Conservation (phyloP, 2,888 invertebrate species). For the Galeruca laticollis region DNA sequence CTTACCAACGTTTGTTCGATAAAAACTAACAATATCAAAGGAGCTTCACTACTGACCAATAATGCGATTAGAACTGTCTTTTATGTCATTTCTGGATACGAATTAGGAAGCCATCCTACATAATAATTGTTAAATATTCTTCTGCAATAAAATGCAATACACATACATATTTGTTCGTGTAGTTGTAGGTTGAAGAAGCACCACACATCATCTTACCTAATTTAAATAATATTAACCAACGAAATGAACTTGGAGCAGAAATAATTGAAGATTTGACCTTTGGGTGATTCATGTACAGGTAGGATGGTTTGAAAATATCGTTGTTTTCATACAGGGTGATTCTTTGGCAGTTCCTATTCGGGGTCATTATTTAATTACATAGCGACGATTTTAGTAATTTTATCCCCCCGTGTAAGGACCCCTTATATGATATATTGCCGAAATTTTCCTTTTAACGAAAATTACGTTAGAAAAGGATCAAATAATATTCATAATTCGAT, state of each 20-base stretch:
- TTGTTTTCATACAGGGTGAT: too few relatives aligned
- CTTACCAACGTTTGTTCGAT: background rate
- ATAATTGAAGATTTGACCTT: too few relatives aligned
- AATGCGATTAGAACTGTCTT: background rate
- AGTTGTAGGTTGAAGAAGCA: background rate
- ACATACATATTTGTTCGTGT: background rate
- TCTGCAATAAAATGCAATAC: slow-evolving; percentile 5
- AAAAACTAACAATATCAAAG: background rate
- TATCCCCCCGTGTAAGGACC: too few relatives aligned
- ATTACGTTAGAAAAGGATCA: too few relatives aligned
- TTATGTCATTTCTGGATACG: background rate
- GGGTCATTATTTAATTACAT: too few relatives aligned
- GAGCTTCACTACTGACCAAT: background rate
- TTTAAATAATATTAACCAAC: background rate
- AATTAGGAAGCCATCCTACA: background rate
- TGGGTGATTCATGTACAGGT: too few relatives aligned
- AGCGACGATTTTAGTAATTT: too few relatives aligned
- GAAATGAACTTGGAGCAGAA: background rate
- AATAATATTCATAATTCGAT: too few relatives aligned
- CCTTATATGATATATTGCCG: too few relatives aligned
- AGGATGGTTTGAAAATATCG: too few relatives aligned
- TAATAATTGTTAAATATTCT: background rate
- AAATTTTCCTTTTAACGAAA: too few relatives aligned
- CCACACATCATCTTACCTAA: background rate
- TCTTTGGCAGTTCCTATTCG: too few relatives aligned